Evolutionary conservation across 2,113 vertebrate genomes (phyloP).

Genomic region (Otis tarda): DNA sequence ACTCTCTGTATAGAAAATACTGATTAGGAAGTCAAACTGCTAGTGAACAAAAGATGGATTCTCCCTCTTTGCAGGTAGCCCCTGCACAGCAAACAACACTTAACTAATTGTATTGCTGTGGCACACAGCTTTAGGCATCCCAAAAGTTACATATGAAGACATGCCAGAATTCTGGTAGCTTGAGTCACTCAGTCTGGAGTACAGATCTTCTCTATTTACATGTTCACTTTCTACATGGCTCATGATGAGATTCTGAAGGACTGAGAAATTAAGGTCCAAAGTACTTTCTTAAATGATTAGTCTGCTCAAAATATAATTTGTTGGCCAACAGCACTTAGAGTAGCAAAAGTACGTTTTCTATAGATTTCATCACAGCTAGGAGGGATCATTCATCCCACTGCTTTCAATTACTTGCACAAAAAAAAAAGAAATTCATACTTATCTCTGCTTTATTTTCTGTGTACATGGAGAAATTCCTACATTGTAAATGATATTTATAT

Average conservation of each 20-base stretch:
- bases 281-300: neutral
- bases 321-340: neutral
- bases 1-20: neutral
- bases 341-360: neutral
- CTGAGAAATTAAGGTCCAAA: neutral
- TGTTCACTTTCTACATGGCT: neutral
- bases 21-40: neutral
- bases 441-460: neutral
- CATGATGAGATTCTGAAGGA: neutral
- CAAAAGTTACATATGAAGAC: neutral
- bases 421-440: neutral
- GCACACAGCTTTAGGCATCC: neutral
- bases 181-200: neutral
- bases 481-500: neutral
- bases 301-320: neutral
- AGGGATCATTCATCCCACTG: neutral
- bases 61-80: neutral
- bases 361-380: neutral
- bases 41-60: neutral
- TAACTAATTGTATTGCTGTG: neutral
- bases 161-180: neutral
- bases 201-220: neutral
- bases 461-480: neutral
- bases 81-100: neutral
- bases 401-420: neutral